phyloP scores from a whole-genome alignment of 2,797 vertebrate species.

The Mormyrus hasselquistii region DNA sequence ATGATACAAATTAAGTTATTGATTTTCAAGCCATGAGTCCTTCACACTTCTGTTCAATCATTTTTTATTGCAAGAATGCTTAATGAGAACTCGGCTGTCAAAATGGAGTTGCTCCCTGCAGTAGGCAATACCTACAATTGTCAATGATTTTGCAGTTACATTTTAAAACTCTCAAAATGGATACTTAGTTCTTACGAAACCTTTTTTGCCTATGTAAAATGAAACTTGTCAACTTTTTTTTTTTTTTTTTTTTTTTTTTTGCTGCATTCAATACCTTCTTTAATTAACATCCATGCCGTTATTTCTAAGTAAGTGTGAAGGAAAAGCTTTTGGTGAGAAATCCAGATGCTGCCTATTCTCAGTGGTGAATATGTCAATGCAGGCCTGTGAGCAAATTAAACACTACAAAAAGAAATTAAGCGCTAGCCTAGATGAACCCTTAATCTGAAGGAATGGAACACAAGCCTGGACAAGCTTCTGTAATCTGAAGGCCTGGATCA shows the following conservation, averaged over 20 bases:
- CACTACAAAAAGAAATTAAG: slow-evolving; percentile 22
- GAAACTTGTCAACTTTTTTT: not conserved
- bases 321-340: slow-evolving; percentile 30
- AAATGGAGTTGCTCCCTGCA: slow-evolving; percentile 23
- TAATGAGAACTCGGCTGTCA: slow-evolving; percentile 18
- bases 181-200: too few relatives aligned
- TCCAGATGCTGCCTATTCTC: slow-evolving; percentile 41
- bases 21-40: not conserved
- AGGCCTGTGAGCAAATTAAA: slow-evolving; percentile 32
- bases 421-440: not conserved
- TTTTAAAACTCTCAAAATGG: slow-evolving; percentile 34
- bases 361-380: slow-evolving; percentile 38
- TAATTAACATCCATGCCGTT: not conserved
- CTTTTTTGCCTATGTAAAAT: not conserved
- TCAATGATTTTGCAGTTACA: slow-evolving; percentile 33
- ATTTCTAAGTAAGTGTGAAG: not conserved
- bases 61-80: not conserved
- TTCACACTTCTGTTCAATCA: not conserved
- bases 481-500: not conserved
- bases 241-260: not conserved
- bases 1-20: not conserved
- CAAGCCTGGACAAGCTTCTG: not conserved
- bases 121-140: not conserved
- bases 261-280: not conserved
- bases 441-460: not conserved